phyloP scores from a whole-genome alignment of 92 coral and sea anemone genomes.

The Porites rus region DNA sequence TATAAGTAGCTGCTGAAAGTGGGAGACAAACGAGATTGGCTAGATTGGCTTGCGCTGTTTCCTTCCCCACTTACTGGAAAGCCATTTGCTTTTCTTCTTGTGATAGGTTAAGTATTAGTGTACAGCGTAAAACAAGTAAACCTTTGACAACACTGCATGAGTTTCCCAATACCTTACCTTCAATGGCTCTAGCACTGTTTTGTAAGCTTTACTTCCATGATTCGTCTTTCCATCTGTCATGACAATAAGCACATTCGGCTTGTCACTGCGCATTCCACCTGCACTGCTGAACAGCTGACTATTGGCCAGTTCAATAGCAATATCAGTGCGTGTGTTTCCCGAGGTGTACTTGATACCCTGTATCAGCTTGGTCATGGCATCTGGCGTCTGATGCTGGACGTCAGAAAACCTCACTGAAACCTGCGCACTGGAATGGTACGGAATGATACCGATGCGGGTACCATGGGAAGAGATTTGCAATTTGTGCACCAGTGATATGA shows the following conservation, averaged over 20 bases:
- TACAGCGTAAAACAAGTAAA: background rate
- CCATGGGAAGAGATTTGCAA: conserved; percentile 69
- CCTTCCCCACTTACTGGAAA: too few species aligned
- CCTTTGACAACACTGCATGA: too few species aligned
- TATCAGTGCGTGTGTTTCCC: conserved; percentile 75
- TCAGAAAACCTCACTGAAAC: conserved; percentile 56
- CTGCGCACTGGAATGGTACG: conserved; percentile 52
- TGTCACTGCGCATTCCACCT: conserved; percentile 62
- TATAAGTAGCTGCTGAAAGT: too few species aligned
- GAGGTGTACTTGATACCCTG: conserved; percentile 50
- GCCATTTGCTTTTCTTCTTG: too few species aligned
- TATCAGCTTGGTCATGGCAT: conserved; percentile 57
- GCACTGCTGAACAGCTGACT: conserved; percentile 42
- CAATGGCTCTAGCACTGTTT: conserved; percentile 55
- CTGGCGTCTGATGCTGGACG: conserved; percentile 51
- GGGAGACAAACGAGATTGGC: too few species aligned
- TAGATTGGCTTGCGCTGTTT: too few species aligned
- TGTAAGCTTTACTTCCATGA: conserved; percentile 55
- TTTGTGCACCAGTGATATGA: conserved; percentile 54
- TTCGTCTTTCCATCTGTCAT: conserved; percentile 80
- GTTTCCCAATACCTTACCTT: conserved; percentile 41
- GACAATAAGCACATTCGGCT: conserved; percentile 70
- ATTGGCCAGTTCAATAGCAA: conserved; percentile 60
- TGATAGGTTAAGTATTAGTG: background rate
- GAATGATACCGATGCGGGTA: conserved; percentile 75